These are phyloP conservation scores for Zaprionus kolodkinae DNA, from an alignment of 1,140 invertebrate genomes.

Conservation along the genomic window DNA sequence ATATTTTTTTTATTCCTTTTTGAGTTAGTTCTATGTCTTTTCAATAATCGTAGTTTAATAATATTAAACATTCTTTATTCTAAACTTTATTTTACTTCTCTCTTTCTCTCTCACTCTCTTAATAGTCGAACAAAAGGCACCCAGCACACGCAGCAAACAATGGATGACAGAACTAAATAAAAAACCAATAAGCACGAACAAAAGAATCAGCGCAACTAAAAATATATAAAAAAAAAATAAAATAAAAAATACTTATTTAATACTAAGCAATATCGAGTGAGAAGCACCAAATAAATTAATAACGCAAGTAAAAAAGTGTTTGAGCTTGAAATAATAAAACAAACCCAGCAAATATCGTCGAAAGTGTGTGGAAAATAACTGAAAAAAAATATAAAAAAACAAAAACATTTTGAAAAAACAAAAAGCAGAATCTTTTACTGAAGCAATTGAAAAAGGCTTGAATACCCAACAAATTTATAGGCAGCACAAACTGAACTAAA, in stretches of 20 bases:
- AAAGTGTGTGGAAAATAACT: conserved; percentile 26
- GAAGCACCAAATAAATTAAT: conserved; percentile 38
- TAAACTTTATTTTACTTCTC: not conserved
- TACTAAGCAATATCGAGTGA: conserved; percentile 79
- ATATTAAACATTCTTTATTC: not conserved
- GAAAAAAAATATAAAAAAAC: conserved; percentile 21
- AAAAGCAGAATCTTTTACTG: conserved; percentile 33
- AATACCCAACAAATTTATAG: conserved; percentile 31
- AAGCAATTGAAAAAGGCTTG: conserved; percentile 67
- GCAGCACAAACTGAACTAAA: conserved; percentile 29
- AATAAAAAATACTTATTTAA: conserved; percentile 41
- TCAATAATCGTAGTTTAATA: no score
- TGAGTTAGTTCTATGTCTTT: no score
- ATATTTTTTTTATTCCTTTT: no score
- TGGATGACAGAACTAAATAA: conserved; percentile 61
- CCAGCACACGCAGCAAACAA: conserved; percentile 37
- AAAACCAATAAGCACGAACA: conserved; percentile 9
- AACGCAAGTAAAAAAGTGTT: conserved; percentile 19
- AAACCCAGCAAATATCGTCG: conserved; percentile 14
- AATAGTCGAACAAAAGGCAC: conserved; percentile 17
- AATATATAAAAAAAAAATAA: not conserved
- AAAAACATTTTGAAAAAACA: not conserved
- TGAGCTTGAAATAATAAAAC: conserved; percentile 31
- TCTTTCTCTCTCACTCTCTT: not conserved
- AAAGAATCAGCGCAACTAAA: conserved; percentile 27